Percentiles rank a stretch among this genome's conserved stretches.
Conservation (phyloP, 2,888 invertebrate genomes). For the Pteria penguin region DNA sequence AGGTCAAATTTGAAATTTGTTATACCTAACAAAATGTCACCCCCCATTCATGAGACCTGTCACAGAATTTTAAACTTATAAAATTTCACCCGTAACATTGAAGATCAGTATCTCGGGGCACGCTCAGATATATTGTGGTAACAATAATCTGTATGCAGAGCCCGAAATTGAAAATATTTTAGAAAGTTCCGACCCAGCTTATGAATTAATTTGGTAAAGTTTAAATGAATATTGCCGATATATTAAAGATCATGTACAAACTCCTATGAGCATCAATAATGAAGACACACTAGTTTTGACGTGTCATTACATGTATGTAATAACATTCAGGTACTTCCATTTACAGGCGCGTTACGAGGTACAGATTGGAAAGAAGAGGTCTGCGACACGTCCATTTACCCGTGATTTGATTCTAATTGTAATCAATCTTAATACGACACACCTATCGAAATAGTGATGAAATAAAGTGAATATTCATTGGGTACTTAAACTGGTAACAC, state of each 20-base stretch:
- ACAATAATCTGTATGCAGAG: neutral
- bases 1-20: neutral
- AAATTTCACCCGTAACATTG: constrained; percentile 8
- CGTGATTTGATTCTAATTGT: no score
- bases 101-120: constrained; percentile 9
- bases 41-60: neutral
- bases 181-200: constrained; percentile 6
- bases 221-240: constrained; percentile 1
- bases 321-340: neutral
- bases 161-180: constrained; percentile 1
- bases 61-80: constrained; percentile 5
- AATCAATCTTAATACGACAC: no score
- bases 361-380: no score
- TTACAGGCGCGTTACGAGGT: neutral
- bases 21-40: constrained; percentile 8
- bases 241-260: constrained; percentile 2
- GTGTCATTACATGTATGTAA: neutral
- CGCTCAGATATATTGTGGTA: constrained; percentile 5
- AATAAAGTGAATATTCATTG: no score
- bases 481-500: no score
- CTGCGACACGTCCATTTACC: no score
- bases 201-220: constrained; percentile 17
- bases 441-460: no score
- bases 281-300: no score
- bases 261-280: neutral